A percentile compares a stretch with the other conserved stretches of the same genome.
These are phyloP conservation scores for Acrobasis consociella DNA, from an alignment of 2,888 invertebrate species.

Conservation along the genomic window DNA sequence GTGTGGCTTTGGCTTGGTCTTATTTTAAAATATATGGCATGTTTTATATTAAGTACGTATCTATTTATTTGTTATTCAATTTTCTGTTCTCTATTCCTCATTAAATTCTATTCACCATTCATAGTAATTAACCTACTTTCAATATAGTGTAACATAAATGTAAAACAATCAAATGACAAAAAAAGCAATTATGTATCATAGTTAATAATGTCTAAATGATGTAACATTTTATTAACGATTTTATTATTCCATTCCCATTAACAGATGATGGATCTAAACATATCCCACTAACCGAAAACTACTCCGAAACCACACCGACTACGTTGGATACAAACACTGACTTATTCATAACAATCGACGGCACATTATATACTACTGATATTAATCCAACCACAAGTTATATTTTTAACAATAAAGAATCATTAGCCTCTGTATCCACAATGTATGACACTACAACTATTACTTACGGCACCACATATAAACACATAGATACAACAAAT, in stretches of 20 bases:
- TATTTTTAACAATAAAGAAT: constrained; percentile 2
- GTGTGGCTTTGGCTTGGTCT: constrained; percentile 9
- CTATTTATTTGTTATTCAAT: not conserved
- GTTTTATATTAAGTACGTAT: not conserved
- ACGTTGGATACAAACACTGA: constrained; percentile 51
- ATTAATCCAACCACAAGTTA: constrained; percentile 22
- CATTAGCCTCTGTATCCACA: not conserved
- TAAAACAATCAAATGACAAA: not conserved
- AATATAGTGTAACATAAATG: not conserved
- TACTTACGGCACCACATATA: not conserved
- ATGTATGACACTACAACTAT: not conserved
- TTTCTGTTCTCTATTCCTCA: not conserved
- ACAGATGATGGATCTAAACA: constrained; percentile 78
- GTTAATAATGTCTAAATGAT: constrained; percentile 6
- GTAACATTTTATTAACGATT: constrained; percentile 46
- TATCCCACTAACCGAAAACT: constrained; percentile 76
- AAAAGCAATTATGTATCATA: not conserved
- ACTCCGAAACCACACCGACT: constrained; percentile 57
- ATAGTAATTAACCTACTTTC: not conserved
- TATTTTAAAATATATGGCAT: constrained; percentile 2
- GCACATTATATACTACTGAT: constrained; percentile 28
- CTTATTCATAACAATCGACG: constrained; percentile 41
- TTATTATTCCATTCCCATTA: constrained; percentile 74
- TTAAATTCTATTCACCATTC: not conserved
- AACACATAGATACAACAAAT: not conserved